These are phyloP conservation scores for Chiloscyllium punctatum DNA, from an alignment of 2,797 vertebrate genomes.

Conservation along the genomic window DNA sequence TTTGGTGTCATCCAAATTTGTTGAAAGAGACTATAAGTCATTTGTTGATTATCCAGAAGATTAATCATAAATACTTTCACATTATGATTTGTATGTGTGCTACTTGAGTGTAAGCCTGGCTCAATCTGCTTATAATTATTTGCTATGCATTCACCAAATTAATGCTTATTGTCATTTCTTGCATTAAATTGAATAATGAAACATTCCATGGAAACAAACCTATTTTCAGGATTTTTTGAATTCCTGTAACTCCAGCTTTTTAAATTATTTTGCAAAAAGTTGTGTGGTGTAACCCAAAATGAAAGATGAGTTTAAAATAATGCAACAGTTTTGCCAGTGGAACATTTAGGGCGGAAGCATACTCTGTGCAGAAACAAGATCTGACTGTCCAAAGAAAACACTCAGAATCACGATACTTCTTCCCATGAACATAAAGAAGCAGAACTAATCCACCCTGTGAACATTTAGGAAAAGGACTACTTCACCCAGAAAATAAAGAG, in stretches of 20 bases:
- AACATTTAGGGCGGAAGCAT: not conserved
- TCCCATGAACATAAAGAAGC: no score
- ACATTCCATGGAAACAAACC: not conserved
- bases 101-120: not conserved
- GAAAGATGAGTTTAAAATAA: not conserved
- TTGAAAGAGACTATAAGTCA: not conserved
- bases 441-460: no score
- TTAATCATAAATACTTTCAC: not conserved
- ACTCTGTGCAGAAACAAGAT: not conserved
- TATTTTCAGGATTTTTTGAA: not conserved
- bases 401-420: not conserved
- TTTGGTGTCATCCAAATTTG: not conserved
- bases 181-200: not conserved
- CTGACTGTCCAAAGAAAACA: not conserved
- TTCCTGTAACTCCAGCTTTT: not conserved
- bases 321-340: not conserved
- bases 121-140: not conserved
- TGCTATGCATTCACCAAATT: not conserved
- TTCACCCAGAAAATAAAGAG: no score
- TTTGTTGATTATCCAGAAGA: not conserved
- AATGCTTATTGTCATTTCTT: not conserved
- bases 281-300: not conserved
- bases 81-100: not conserved
- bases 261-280: not conserved
- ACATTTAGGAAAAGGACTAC: no score